Base-by-base conservation (phyloP, 2,888 invertebrate species). In the Stenichneumon culpator region DNA sequence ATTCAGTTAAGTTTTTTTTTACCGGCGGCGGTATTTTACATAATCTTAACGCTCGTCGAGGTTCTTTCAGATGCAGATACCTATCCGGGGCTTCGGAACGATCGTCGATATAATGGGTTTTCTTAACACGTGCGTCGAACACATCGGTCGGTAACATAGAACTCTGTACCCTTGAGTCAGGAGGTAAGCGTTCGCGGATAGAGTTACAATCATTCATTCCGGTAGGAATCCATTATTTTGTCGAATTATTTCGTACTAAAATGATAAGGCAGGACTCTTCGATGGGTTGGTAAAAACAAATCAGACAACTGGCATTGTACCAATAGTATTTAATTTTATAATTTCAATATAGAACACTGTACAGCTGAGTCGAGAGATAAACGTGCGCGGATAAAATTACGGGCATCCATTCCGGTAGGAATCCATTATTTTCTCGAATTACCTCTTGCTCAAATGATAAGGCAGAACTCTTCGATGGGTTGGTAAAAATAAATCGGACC, bases 241-340 rank as follows among this genome's bases (percentile, higher is more conserved):
- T 28, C 63, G n/a, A 63, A n/a, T 63, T 32, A 60, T 2, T 16
- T 16, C 25, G 14, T 5, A 4, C 28, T 4, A 3, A 11, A 16
- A 60, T 7, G 9, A 14, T 5, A 60, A 28, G 14, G 11, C 52
- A 65, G n/a, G 19, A 39, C 1, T 9, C 9, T 5, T 19, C 1
- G 39, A n/a, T 2, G n/a, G 19, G 36, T 36, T 2, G 19, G 9
- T 65, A 69, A 19, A 75, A 75, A 67, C 54, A 36, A 67, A 67
- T 25, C 2, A 7, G 9, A 67, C 67, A 39, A 19, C 50, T 11
- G 82, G 88, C 75, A 82, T 87, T 89, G 88, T 87, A 92, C 92
- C 92, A 92, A 92, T 92, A 92, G 87, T 89, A 90, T 90, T 88
- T 88, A 86, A 89, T 90, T 90, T 91, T 89, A 92, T 92, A 92